Evolutionary conservation across 1,140 invertebrate species (phyloP), one percentile per base, ranked within the genome.

Genomic region (Drosophila fuyamai): DNA sequence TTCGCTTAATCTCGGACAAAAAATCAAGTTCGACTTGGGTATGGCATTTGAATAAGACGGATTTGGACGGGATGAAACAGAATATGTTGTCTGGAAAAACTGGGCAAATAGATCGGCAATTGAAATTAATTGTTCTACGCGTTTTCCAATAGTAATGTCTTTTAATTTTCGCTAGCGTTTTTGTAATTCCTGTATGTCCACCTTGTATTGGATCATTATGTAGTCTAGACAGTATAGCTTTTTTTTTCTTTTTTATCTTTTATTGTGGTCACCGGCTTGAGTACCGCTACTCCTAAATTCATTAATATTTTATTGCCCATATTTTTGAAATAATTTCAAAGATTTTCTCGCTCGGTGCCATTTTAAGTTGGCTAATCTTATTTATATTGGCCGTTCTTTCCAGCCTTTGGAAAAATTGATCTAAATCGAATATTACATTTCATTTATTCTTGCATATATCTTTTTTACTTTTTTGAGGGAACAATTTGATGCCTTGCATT

Each of bases 311-410:
- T 29, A 14, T 56, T 56, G 38, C 38, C 23, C 38, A 6, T 43
- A 9, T 14, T 56, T 38, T 56, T 56, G n/a, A 54, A 54, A 54
- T 38, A 12, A 16, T 6, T 54, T 54, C 51, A 57, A 57, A 32
- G 27, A 57, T 44, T 43, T 57, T 14, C 13, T 41, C 10, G 27
- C 27, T 57, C 40, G 27, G 55, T 57, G 40, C 23, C 40, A 57
- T 43, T 12, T 44, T 57, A 32, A 57, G 40, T 44, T 57, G 40
- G n/a, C 4, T 16, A 32, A 6, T 32, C 29, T 32, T 32, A 18
- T 29, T 14, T 57, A 57, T 44, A 57, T 23, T 27, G 40, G 27
- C 27, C 12, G 23, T 23, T 43, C 12, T 32, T 12, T 57, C n/a
- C n/a, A 56, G 54, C 54, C 38, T 43, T 44, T 57, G 36, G 13